A percentile compares a stretch with the other conserved stretches of the same genome.
Conservation (phyloP, 2,888 invertebrate species). For the Scaeva pyrastri region DNA sequence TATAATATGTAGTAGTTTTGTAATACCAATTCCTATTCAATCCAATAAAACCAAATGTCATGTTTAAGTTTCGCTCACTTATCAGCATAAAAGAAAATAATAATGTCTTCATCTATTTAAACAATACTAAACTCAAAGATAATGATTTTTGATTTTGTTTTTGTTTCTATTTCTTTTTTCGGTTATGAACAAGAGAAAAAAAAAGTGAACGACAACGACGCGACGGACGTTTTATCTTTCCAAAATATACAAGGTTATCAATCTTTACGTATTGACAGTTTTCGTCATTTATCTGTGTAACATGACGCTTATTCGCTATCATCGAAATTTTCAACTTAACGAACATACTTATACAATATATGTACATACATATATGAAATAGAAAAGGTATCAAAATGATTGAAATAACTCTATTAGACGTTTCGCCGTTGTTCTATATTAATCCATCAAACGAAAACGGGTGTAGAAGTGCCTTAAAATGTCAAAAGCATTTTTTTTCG, state of each 20-base stretch:
- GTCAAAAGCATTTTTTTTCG: constrained; percentile 1
- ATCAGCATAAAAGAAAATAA: constrained; percentile 5
- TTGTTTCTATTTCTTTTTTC: too few relatives aligned
- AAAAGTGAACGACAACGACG: too few relatives aligned
- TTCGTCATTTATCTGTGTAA: constrained; percentile 17
- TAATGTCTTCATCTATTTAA: neutral
- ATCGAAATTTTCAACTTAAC: constrained; percentile 16
- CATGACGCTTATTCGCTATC: constrained; percentile 4
- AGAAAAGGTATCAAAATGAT: neutral
- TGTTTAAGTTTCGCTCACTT: neutral
- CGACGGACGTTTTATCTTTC: constrained; percentile 24
- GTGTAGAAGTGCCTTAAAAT: neutral
- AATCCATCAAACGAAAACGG: neutral
- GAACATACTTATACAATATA: too few relatives aligned
- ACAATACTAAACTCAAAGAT: constrained; percentile 1
- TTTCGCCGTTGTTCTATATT: neutral
- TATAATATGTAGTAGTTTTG: neutral
- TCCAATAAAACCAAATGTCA: neutral
- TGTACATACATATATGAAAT: too few relatives aligned
- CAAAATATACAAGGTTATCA: constrained; percentile 18
- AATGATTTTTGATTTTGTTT: neutral
- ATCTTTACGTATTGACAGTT: constrained; percentile 21
- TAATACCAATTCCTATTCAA: neutral
- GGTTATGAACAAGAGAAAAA: neutral
- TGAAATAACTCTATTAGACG: neutral